Evolutionary conservation across 2,888 invertebrate species (phyloP), one percentile per base, ranked within the genome.

Genomic region (Gibbula magus): DNA sequence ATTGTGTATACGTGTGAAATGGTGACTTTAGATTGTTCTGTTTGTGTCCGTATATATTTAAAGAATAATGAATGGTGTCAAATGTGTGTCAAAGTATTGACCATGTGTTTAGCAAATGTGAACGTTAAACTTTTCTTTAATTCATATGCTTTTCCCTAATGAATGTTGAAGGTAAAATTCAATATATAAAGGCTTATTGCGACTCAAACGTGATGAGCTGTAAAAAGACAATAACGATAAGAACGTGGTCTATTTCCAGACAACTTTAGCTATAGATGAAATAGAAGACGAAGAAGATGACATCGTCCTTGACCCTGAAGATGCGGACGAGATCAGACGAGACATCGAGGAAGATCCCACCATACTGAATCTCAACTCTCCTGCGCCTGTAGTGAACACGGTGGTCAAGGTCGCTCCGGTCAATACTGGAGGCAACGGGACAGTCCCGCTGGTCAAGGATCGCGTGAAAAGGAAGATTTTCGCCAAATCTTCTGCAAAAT

Each of bases 301-400:
- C 45, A 73, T 73, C 35, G 70, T 73, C 70, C 20, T 73, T 18
- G 70, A 73, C 70, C 35, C 35, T 20, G 45, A 73, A n/a, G 70
- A 73, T 45, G 70, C 35, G 10, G 70, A 73, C 35, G 70, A 73
- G n/a, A 29, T 73, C 7, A 22, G 20, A 13, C 29, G 35, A 35
- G 39, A 73, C n/a, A 25, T 73, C 5, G 39, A 73, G 20, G 45
- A 39, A 13, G 39, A 39, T 5, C 39, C 70, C 2, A 4, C 35
- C 13, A 29, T 73, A 13, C 25, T 73, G 16, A 39, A 73, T 20
- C 70, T 73, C 39, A 39, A 35, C 35, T 20, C 32, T 1, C n/a
- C 35, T 18, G 20, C 61, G 7, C 29, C 25, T 18, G 25, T 8
- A 0, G 10, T 3, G 22, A n/a, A 61, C 20, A 61, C 25, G 13